Percentiles rank a stretch among this genome's conserved stretches.
phyloP scores from a whole-genome alignment of 2,113 vertebrate species.

The Phalacrocorax pelagicus region DNA sequence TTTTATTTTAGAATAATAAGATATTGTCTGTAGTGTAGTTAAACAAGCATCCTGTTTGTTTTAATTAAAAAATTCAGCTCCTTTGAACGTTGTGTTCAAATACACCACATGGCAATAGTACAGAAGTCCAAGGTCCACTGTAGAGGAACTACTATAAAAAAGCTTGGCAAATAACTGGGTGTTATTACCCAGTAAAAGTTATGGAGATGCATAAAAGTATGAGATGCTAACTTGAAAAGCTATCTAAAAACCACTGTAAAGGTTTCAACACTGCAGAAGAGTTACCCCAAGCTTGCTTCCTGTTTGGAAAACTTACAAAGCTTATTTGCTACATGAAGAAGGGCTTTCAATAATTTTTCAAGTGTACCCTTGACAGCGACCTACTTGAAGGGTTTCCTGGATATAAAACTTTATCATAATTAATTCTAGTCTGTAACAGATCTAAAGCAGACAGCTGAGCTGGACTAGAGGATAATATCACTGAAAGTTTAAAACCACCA shows the following conservation, averaged over 20 bases:
- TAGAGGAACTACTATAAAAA: constrained; percentile 57
- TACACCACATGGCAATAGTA: constrained; percentile 3
- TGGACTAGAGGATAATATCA: not conserved
- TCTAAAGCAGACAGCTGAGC: not conserved
- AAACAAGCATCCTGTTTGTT: constrained; percentile 43
- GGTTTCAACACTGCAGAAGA: not conserved
- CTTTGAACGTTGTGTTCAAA: constrained; percentile 36
- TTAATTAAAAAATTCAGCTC: constrained; percentile 28
- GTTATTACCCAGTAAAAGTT: constrained; percentile 17
- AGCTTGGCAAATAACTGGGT: constrained; percentile 8
- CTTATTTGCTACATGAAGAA: not conserved
- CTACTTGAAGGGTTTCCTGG: not conserved
- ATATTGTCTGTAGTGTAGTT: constrained; percentile 11
- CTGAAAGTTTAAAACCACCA: not conserved
- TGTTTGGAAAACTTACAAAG: not conserved
- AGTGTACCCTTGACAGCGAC: not conserved
- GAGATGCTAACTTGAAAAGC: constrained; percentile 30
- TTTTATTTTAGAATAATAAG: constrained; percentile 32
- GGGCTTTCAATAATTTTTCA: constrained; percentile 19
- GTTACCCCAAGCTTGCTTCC: not conserved
- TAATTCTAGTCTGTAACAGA: constrained; percentile 15
- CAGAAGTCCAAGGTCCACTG: constrained; percentile 38
- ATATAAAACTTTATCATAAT: constrained; percentile 12
- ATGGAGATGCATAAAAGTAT: constrained; percentile 20
- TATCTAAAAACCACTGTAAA: not conserved